Percentiles rank a stretch among this genome's conserved stretches.
These are phyloP conservation scores for Neodontobutis hainanensis DNA, from an alignment of 2,113 vertebrate genomes.

Conservation along the genomic window DNA sequence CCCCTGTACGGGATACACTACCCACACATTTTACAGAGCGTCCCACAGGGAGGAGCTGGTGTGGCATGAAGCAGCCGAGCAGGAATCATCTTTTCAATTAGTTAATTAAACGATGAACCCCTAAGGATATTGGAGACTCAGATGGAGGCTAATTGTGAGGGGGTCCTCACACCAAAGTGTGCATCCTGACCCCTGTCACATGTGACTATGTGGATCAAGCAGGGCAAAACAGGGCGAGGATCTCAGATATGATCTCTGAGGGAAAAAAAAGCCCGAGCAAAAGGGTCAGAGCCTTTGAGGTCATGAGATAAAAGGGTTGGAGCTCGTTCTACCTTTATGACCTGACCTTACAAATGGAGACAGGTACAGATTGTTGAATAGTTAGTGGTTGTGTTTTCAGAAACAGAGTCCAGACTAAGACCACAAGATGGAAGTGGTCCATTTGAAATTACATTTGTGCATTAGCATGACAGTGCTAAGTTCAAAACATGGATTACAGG, in stretches of 20 bases:
- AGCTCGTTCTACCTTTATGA: constrained; percentile 28
- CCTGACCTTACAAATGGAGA: constrained; percentile 34
- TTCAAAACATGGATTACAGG: too few species aligned
- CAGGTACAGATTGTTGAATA: constrained; percentile 2
- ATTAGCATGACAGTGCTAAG: too few species aligned
- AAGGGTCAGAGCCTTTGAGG: constrained; percentile 41
- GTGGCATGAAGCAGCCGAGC: constrained; percentile 41
- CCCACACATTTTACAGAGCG: neutral
- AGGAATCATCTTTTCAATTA: constrained; percentile 67
- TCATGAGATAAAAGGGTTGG: constrained; percentile 56
- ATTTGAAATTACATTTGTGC: too few species aligned
- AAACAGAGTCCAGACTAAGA: too few species aligned
- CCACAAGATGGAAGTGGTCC: too few species aligned
- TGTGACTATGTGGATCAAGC: constrained; percentile 33
- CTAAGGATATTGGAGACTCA: constrained; percentile 21
- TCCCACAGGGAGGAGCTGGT: constrained; percentile 15
- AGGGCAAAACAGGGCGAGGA: constrained; percentile 9
- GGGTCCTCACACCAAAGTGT: constrained; percentile 30
- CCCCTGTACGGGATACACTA: neutral
- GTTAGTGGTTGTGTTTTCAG: neutral
- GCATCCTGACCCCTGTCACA: constrained; percentile 46
- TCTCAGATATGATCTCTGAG: constrained; percentile 41
- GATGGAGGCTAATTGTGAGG: constrained; percentile 57
- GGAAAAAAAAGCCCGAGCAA: constrained; percentile 22
- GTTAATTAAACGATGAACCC: constrained; percentile 53